These are phyloP conservation scores for Meloidogyne exigua DNA, from an alignment of 1,140 invertebrate genomes.

Conservation along the genomic window DNA sequence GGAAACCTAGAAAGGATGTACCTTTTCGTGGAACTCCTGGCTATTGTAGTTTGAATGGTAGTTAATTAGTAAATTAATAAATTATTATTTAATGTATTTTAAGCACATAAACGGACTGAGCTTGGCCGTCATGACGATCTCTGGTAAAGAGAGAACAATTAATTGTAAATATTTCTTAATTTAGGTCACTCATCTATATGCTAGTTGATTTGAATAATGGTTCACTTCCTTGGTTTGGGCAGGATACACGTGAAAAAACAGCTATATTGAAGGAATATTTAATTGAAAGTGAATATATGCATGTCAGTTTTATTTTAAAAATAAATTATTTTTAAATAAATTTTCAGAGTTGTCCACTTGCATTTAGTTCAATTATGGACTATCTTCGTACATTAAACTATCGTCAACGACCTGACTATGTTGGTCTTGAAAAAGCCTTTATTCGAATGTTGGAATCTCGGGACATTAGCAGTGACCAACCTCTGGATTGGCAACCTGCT, in stretches of 20 bases:
- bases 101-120: neutral
- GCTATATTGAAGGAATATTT: neutral
- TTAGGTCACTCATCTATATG: neutral
- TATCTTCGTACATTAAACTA: neutral
- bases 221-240: neutral
- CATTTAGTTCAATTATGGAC: neutral
- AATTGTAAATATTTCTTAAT: too few relatives aligned
- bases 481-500: neutral
- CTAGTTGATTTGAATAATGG: neutral
- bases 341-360: neutral
- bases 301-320: neutral
- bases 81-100: neutral
- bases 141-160: neutral
- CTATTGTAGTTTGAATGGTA: conserved; percentile 5
- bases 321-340: neutral
- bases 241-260: neutral
- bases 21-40: neutral
- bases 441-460: neutral
- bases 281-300: conserved; percentile 5
- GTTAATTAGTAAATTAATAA: neutral
- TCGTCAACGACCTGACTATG: neutral
- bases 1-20: neutral
- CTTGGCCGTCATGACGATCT: neutral
- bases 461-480: neutral
- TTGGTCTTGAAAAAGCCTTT: neutral